Evolutionary conservation across 2,797 vertebrate species (phyloP), one percentile per base, ranked within the genome.

Genomic region (Onychomys leucogaster): DNA sequence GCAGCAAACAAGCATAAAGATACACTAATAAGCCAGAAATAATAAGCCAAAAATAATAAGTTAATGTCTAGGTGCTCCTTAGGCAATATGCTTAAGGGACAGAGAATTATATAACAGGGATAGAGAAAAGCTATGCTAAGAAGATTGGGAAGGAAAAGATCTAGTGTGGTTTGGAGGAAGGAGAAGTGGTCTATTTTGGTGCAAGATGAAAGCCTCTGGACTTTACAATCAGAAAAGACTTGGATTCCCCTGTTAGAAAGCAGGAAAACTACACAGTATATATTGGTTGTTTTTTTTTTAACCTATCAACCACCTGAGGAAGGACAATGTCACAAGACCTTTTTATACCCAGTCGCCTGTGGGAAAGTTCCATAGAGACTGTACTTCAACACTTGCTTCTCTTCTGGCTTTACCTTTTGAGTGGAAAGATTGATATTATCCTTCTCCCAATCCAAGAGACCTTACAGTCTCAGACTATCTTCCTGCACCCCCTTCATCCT

Each of bases 241-340:
- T 19, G 43, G 32, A 86, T 63, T 61, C 52, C 52, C 91, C 84
- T 55, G 82, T 52, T 46, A 81, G 46, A 55, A 43, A 94, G 27
- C 23, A 29, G 27, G 23, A 27, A 41, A 75, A 10, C 23, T 37
- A 43, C 71, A 75, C 37, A 43, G 71, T 23, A 14, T 75, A 43
- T 9, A 77, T 81, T 86, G 23, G 23, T 75, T 82, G 52, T 90
- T 92, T 94, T n/a, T n/a, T n/a, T n/a, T n/a, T n/a, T n/a, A n/a
- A 71, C 34, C 61, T 81, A 85, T 91, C 75, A n/a, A 71, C n/a
- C 67, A 81, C 55, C n/a, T 94, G 71, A 59, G 32, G 6, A 41
- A 73, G 41, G 7, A 12, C 57, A 32, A 55, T 55, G 86, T 90
- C 75, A 41, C 32, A 87, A 63, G 63, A 43, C 27, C 41, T 77